Evolutionary conservation across 2,113 vertebrate species (phyloP).

Genomic region (Alethe castanea): DNA sequence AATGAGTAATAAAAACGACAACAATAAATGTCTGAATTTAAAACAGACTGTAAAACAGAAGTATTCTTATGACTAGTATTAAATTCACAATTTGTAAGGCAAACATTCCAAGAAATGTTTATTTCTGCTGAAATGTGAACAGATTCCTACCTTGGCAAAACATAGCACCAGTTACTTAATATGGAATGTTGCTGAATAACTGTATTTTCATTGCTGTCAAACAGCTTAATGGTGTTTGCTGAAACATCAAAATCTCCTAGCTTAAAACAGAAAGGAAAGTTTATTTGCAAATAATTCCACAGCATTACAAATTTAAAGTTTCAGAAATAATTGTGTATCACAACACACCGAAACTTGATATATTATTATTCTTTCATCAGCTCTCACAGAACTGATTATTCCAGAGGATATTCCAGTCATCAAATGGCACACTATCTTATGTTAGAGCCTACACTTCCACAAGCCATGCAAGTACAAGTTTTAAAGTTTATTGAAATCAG

Average conservation of each 20-base stretch:
- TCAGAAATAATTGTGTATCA: neutral
- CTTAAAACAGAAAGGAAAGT: constrained; percentile 67
- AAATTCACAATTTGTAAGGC: neutral
- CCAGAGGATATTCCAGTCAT: neutral
- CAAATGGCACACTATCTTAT: neutral
- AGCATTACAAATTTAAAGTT: neutral
- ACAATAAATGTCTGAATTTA: neutral
- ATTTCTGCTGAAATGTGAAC: neutral
- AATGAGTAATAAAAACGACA: neutral
- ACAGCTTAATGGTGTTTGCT: constrained; percentile 67
- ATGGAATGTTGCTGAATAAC: constrained; percentile 75
- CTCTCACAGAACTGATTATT: neutral
- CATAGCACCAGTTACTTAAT: constrained; percentile 84
- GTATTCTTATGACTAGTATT: neutral
- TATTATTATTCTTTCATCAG: neutral
- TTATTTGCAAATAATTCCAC: neutral
- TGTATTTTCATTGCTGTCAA: constrained; percentile 67
- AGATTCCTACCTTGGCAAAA: constrained; percentile 87
- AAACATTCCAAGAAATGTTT: neutral
- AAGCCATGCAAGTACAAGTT: neutral
- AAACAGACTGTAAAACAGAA: neutral
- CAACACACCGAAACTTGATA: neutral
- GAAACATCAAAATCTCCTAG: constrained; percentile 83
- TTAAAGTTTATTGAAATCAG: neutral
- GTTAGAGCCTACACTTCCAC: neutral